phyloP scores from a whole-genome alignment of 2,797 vertebrate species.

The Cyclura pinguis region DNA sequence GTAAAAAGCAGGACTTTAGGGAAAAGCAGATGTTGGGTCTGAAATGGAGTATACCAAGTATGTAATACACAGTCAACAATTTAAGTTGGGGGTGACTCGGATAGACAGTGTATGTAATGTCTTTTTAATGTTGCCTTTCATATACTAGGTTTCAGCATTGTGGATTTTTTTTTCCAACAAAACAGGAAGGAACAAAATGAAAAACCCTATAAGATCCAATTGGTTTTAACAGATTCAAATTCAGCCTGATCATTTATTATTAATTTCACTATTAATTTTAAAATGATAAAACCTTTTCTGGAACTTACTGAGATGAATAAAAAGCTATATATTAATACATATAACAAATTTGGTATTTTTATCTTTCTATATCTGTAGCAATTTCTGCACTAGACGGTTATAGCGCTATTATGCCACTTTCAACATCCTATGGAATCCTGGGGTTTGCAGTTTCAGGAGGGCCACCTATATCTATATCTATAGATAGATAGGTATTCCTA shows the following conservation, averaged over 20 bases:
- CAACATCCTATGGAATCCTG: too few relatives aligned
- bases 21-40: slow-evolving; percentile 70
- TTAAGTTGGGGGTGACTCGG: not conserved
- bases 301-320: not conserved
- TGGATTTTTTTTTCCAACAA: not conserved
- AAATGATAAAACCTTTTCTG: not conserved
- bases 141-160: slow-evolving; percentile 12
- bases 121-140: slow-evolving; percentile 5
- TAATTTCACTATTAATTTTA: not conserved
- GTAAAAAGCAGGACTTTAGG: slow-evolving; percentile 69
- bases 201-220: not conserved
- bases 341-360: not conserved
- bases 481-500: too few relatives aligned
- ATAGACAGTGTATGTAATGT: not conserved
- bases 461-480: too few relatives aligned
- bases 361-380: not conserved
- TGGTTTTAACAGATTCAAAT: not conserved
- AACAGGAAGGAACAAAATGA: not conserved
- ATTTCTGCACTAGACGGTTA: too few relatives aligned
- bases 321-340: not conserved
- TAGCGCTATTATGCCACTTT: too few relatives aligned
- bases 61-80: not conserved
- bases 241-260: not conserved
- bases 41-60: slow-evolving; percentile 31
- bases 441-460: too few relatives aligned